These are phyloP conservation scores for Neomonachus schauinslandi DNA, from an alignment of 2,113 vertebrate genomes.

Conservation along the genomic window DNA sequence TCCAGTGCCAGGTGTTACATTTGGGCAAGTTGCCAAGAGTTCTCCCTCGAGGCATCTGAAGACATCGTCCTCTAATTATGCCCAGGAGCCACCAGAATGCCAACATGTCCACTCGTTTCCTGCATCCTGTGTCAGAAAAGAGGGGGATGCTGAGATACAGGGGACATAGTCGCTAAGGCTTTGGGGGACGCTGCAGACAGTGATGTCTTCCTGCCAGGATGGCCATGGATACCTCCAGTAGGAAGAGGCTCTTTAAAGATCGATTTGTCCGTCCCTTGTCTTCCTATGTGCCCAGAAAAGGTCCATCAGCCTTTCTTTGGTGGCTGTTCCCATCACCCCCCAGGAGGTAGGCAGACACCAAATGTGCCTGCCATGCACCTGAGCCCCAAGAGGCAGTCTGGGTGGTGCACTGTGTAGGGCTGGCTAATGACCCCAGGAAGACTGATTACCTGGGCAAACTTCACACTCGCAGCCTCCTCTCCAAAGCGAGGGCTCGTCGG, in stretches of 20 bases:
- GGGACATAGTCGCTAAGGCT: not conserved
- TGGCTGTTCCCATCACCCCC: accelerated
- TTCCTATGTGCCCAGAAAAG: not conserved
- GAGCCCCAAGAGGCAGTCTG: not conserved
- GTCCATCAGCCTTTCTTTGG: not conserved
- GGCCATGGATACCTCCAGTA: not conserved
- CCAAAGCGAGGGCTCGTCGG: not conserved
- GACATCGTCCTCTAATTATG: not conserved
- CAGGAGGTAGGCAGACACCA: not conserved
- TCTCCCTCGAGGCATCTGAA: not conserved
- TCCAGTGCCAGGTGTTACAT: not conserved
- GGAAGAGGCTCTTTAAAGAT: not conserved
- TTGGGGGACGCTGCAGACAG: not conserved
- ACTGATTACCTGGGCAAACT: accelerated
- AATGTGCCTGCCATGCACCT: accelerated
- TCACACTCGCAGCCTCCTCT: not conserved
- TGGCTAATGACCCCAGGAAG: not conserved
- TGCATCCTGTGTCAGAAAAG: not conserved
- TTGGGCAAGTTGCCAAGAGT: not conserved
- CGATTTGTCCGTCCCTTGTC: not conserved
- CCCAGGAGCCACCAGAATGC: not conserved
- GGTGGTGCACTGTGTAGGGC: not conserved
- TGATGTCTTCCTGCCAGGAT: not conserved
- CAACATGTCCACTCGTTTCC: not conserved
- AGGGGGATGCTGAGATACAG: not conserved